Evolutionary conservation across 2,888 invertebrate species (phyloP).

Genomic region (Volucella zonaria): DNA sequence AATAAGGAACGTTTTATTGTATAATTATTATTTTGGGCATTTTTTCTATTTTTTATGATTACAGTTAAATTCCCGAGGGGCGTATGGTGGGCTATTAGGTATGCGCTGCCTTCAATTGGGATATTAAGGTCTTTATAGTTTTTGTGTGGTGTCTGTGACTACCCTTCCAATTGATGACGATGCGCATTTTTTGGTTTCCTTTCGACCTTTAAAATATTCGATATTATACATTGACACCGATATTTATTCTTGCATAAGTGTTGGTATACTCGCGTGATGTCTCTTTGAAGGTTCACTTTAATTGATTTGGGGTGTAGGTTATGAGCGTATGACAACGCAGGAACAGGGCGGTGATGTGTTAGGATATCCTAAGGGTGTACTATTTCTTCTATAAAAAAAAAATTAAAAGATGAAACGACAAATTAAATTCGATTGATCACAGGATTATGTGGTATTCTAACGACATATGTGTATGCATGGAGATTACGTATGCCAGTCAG

Average conservation of each 20-base stretch:
- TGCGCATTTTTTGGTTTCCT: slow-evolving; percentile 55
- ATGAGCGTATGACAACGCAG: neutral
- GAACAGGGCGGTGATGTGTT: slow-evolving; percentile 22
- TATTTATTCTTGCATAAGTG: neutral
- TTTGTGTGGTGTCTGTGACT: slow-evolving; percentile 14
- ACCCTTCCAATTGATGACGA: slow-evolving; percentile 48
- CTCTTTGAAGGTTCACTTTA: slow-evolving; percentile 64
- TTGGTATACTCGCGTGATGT: slow-evolving; percentile 43
- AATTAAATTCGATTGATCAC: slow-evolving; percentile 73
- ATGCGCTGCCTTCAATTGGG: slow-evolving; percentile 51
- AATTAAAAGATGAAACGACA: slow-evolving; percentile 45
- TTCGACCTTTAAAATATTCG: slow-evolving; percentile 27
- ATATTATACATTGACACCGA: slow-evolving; percentile 43
- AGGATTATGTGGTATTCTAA: slow-evolving; percentile 71
- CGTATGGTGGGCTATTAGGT: slow-evolving; percentile 53
- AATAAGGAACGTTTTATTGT: slow-evolving; percentile 54
- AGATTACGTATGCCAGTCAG: slow-evolving; percentile 69
- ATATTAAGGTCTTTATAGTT: slow-evolving; percentile 49
- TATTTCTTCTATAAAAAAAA: slow-evolving; percentile 12
- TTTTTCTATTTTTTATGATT: slow-evolving; percentile 53
- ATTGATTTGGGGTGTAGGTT: slow-evolving; percentile 63
- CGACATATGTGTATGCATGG: slow-evolving; percentile 51
- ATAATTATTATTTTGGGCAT: slow-evolving; percentile 69
- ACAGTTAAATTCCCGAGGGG: slow-evolving; percentile 62
- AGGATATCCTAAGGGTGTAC: slow-evolving; percentile 51